Evolutionary conservation across 2,888 invertebrate species (phyloP).

Genomic region (Esperia sulphurella): DNA sequence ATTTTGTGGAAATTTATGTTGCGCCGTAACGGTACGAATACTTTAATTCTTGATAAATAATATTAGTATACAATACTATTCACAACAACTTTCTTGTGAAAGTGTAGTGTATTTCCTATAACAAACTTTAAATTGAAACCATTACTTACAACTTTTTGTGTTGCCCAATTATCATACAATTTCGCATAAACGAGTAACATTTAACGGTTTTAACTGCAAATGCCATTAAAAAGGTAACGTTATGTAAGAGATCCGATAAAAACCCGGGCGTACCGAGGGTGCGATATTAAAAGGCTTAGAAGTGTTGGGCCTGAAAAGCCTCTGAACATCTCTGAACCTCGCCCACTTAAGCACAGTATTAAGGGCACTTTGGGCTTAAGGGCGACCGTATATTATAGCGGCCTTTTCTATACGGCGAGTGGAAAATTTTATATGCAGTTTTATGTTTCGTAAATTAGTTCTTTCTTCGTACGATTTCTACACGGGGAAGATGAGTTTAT

Average conservation of each 20-base stretch:
- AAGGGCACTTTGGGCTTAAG: slow-evolving; percentile 72
- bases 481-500: background rate
- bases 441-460: slow-evolving; percentile 8
- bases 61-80: no score
- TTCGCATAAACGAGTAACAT: slow-evolving; percentile 11
- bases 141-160: no score
- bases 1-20: no score
- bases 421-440: slow-evolving; percentile 38
- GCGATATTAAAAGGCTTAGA: slow-evolving; percentile 76
- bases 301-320: slow-evolving; percentile 75
- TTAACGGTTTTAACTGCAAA: slow-evolving; percentile 34
- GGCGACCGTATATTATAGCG: slow-evolving; percentile 64
- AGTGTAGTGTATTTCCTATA: no score
- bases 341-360: slow-evolving; percentile 76
- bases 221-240: slow-evolving; percentile 60
- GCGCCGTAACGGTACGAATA: no score
- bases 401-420: slow-evolving; percentile 43
- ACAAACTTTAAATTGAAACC: no score
- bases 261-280: slow-evolving; percentile 49
- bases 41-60: no score
- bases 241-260: slow-evolving; percentile 52
- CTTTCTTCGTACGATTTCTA: background rate
- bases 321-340: slow-evolving; percentile 70
- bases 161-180: background rate
- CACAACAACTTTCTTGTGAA: no score